Evolutionary conservation across 2,888 invertebrate species (phyloP).

Genomic region (Lepidochitona cinerea): DNA sequence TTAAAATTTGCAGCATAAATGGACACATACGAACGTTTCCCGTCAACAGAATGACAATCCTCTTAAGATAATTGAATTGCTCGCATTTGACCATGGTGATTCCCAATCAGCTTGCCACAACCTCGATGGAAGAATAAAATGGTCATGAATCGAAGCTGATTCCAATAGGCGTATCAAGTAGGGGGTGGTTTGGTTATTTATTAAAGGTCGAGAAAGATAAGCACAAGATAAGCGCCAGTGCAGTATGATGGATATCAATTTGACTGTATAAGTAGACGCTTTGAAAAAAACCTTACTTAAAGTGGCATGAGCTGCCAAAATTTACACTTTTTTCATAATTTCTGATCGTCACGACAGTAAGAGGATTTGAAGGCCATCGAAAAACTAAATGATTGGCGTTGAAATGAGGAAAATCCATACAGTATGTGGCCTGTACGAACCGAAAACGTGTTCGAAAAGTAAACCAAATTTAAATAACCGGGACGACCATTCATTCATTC

Average conservation of each 20-base stretch:
- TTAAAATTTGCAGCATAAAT: too few relatives aligned
- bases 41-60: not conserved
- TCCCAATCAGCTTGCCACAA: not conserved
- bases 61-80: conserved; percentile 4
- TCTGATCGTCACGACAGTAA: too few relatives aligned
- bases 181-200: not conserved
- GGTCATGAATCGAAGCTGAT: not conserved
- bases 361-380: too few relatives aligned
- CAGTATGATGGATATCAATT: not conserved
- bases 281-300: not conserved
- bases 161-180: not conserved
- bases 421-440: too few relatives aligned
- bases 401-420: too few relatives aligned
- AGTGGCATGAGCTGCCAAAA: too few relatives aligned
- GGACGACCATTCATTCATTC: too few relatives aligned
- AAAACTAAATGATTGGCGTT: too few relatives aligned
- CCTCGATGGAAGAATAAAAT: not conserved
- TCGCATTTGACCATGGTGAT: not conserved
- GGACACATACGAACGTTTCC: too few relatives aligned
- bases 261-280: not conserved
- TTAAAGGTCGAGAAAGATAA: not conserved
- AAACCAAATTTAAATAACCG: too few relatives aligned
- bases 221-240: not conserved
- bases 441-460: too few relatives aligned
- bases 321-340: too few relatives aligned